phyloP scores from a whole-genome alignment of 2,797 vertebrate species.

The Margarornis squamiger region DNA sequence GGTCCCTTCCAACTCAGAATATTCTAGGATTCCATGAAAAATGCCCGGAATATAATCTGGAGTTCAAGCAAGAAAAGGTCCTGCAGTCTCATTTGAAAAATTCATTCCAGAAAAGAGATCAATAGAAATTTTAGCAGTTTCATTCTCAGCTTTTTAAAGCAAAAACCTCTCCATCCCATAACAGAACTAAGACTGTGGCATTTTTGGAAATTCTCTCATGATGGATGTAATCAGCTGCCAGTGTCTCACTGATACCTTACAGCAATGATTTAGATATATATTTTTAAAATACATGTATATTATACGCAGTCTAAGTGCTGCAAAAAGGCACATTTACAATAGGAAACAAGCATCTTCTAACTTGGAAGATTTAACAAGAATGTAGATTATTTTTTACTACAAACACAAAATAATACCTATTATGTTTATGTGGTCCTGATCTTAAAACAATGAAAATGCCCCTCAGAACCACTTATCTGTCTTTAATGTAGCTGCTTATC shows the following conservation, averaged over 20 bases:
- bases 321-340: background rate
- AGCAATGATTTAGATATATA: background rate
- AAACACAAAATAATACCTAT: background rate
- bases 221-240: background rate
- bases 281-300: background rate
- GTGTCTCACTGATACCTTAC: background rate
- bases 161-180: background rate
- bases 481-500: background rate
- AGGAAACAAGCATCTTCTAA: background rate
- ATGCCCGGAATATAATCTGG: background rate
- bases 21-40: background rate
- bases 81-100: background rate
- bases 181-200: background rate
- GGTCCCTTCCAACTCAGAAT: background rate
- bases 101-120: background rate
- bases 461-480: background rate
- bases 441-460: background rate
- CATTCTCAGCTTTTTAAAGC: background rate
- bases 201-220: background rate
- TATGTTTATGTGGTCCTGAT: background rate
- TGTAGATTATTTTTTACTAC: background rate
- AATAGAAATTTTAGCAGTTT: background rate
- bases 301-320: background rate
- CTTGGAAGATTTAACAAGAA: background rate
- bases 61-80: background rate